A percentile compares a stretch with the other conserved stretches of the same genome.
These are phyloP conservation scores for Rhaphigaster nebulosa DNA, from an alignment of 2,888 invertebrate species.

Conservation along the genomic window DNA sequence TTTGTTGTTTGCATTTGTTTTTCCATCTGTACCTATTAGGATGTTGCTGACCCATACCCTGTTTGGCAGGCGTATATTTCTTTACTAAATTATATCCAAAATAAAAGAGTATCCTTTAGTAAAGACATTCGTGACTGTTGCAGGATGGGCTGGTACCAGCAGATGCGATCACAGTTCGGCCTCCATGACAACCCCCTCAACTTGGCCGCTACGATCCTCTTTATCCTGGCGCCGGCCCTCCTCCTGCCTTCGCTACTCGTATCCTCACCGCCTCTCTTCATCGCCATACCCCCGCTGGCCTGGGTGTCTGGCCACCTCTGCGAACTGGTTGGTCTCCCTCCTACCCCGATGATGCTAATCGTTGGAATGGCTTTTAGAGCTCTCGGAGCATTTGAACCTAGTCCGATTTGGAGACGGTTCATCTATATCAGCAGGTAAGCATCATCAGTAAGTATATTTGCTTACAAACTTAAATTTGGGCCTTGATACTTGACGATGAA, in stretches of 20 bases:
- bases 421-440: conserved; percentile 71
- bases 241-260: conserved; percentile 31
- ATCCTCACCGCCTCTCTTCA: not conserved
- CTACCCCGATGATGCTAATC: conserved; percentile 76
- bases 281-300: conserved; percentile 64
- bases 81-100: too few relatives aligned
- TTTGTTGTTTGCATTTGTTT: too few relatives aligned
- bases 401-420: conserved; percentile 67
- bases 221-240: conserved; percentile 19
- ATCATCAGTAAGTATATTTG: not conserved
- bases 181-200: not conserved
- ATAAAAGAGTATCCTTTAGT: too few relatives aligned
- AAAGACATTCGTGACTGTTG: not conserved
- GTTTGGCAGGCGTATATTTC: too few relatives aligned
- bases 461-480: too few relatives aligned
- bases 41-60: too few relatives aligned
- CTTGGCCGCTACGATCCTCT: conserved; percentile 6
- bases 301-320: conserved; percentile 64
- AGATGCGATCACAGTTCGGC: conserved; percentile 40
- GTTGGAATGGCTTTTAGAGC: conserved; percentile 73
- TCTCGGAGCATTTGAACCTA: conserved; percentile 69
- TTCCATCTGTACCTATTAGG: too few relatives aligned
- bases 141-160: conserved; percentile 58
- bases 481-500: too few relatives aligned
- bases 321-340: conserved; percentile 69